A percentile compares a stretch with the other conserved stretches of the same genome.
Conservation (phyloP, 2,888 invertebrate genomes). For the Epicampocera succincta region DNA sequence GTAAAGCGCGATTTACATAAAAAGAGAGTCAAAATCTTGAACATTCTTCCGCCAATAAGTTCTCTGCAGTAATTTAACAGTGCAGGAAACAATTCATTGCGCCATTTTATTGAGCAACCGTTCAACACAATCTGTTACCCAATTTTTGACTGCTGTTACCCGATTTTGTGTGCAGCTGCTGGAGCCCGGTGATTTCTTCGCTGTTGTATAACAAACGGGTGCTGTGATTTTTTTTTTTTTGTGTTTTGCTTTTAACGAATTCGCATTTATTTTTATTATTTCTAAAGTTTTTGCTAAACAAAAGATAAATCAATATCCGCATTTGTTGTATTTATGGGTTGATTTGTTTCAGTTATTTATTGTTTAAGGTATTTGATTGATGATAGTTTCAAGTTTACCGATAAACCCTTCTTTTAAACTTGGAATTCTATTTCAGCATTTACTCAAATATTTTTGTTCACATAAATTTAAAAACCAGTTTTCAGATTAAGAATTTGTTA, state of each 20-base stretch:
- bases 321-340: constrained; percentile 39
- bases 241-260: neutral
- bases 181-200: no score
- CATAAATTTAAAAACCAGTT: no score
- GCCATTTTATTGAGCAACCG: neutral
- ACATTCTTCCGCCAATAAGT: neutral
- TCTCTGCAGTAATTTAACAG: neutral
- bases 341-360: neutral
- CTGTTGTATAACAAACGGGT: neutral
- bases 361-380: constrained; percentile 41
- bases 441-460: no score
- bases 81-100: neutral
- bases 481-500: no score
- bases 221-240: neutral
- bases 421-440: no score
- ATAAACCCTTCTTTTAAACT: no score
- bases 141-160: constrained; percentile 40
- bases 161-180: constrained; percentile 6
- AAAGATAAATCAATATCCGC: constrained; percentile 54
- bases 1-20: neutral
- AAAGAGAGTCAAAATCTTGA: constrained; percentile 8
- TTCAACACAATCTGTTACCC: constrained; percentile 29
- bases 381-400: neutral
- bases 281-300: constrained; percentile 23
- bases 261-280: neutral